Conservation (phyloP, 37 sponge, comb jelly and placozoan genomes). For the Theonella swinhoei region DNA sequence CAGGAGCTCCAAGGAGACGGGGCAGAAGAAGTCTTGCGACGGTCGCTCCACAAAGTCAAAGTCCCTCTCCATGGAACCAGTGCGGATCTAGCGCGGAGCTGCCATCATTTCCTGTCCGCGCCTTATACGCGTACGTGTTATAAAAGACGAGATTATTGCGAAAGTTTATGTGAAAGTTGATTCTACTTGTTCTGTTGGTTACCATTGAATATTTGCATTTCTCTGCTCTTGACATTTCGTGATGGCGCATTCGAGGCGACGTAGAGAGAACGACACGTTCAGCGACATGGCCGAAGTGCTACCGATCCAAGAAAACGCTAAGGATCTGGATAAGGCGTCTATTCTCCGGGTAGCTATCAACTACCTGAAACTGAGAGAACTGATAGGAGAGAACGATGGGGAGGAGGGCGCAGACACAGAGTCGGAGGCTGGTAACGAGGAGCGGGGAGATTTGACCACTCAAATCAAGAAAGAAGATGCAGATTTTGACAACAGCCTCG, state of each 20-base stretch:
- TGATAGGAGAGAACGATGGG: slow-evolving; percentile 35
- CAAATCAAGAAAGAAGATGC: no score
- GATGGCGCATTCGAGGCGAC: slow-evolving; percentile 60
- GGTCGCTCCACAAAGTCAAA: neutral
- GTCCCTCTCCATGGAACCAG: neutral
- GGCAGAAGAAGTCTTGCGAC: slow-evolving; percentile 1
- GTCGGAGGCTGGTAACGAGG: neutral
- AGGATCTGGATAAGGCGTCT: slow-evolving; percentile 82
- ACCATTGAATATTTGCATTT: no score
- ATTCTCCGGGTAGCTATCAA: slow-evolving; percentile 71
- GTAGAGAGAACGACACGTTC: slow-evolving; percentile 79
- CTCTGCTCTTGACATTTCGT: no score
- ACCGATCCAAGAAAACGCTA: slow-evolving; percentile 61
- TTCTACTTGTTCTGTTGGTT: neutral
- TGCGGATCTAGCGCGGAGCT: no score
- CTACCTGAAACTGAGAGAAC: slow-evolving; percentile 57
- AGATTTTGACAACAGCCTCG: no score
- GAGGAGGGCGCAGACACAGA: neutral
- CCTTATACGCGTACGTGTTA: no score
- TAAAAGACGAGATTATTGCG: no score
- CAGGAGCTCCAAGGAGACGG: neutral
- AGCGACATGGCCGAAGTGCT: slow-evolving; percentile 63
- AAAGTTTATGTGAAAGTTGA: no score
- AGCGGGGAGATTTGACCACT: no score
- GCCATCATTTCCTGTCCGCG: no score